Conservation (phyloP, 2,113 vertebrate genomes). For the Oceanodroma tethys region DNA sequence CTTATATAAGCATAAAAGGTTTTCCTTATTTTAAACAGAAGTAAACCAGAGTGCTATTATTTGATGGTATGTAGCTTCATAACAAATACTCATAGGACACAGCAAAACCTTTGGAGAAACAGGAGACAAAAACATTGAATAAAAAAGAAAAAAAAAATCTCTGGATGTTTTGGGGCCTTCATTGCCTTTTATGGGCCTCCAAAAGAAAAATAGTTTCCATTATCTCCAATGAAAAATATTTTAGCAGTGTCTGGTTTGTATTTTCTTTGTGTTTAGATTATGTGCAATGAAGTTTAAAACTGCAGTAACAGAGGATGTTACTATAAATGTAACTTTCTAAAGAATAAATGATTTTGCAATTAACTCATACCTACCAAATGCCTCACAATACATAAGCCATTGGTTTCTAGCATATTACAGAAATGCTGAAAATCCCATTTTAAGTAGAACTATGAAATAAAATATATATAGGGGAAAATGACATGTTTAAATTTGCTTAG, state of each 20-base stretch:
- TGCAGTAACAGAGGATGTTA: constrained; percentile 51
- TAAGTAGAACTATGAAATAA: neutral
- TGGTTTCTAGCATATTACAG: neutral
- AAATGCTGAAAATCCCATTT: neutral
- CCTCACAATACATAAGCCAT: neutral
- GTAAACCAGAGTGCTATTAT: neutral
- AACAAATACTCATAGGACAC: neutral
- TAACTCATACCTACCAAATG: constrained; percentile 31
- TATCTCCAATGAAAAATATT: constrained; percentile 74
- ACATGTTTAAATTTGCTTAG: neutral
- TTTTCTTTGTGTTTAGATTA: constrained; percentile 70
- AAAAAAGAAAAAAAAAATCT: constrained; percentile 16
- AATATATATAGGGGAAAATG: neutral
- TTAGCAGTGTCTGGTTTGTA: constrained; percentile 58
- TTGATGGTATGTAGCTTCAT: neutral
- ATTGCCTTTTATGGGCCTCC: constrained; percentile 75
- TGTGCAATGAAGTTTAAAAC: constrained; percentile 55
- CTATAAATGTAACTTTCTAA: constrained; percentile 52
- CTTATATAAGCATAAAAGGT: neutral
- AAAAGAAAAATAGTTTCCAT: constrained; percentile 72
- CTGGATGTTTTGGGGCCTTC: constrained; percentile 28
- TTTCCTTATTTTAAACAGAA: neutral
- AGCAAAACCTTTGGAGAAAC: constrained; percentile 1
- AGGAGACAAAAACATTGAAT: neutral
- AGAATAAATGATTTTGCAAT: constrained; percentile 37